A percentile compares a stretch with the other conserved stretches of the same genome.
Conservation (phyloP, 92 coral and sea anemone species). For the Actinostola sp. region DNA sequence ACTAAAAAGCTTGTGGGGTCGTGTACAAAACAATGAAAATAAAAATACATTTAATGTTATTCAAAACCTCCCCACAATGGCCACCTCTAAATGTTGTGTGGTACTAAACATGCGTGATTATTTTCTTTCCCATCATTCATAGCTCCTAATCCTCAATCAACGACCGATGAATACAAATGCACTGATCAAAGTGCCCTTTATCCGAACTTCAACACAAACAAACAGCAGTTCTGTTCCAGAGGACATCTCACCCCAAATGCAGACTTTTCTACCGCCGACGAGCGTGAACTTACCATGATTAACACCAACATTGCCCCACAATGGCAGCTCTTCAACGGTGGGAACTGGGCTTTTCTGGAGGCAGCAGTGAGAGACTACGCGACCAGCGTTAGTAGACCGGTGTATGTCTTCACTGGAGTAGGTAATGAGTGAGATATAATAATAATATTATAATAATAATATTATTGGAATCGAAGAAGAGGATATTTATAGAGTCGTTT, state of each 20-base stretch:
- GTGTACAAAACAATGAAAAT: too few relatives aligned
- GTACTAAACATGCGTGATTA: neutral
- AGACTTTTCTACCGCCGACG: neutral
- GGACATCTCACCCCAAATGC: conserved; percentile 36
- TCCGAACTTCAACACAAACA: neutral
- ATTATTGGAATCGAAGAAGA: too few relatives aligned
- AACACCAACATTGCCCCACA: conserved; percentile 37
- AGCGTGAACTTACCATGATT: conserved; percentile 30
- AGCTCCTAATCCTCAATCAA: conserved; percentile 25
- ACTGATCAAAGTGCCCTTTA: neutral
- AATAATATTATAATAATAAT: too few relatives aligned
- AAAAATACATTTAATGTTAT: too few relatives aligned
- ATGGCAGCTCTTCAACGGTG: conserved; percentile 20
- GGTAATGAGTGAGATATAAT: too few relatives aligned
- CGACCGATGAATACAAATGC: conserved; percentile 3
- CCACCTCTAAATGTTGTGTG: neutral
- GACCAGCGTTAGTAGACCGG: too few relatives aligned
- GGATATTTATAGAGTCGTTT: too few relatives aligned
- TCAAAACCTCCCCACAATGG: too few relatives aligned
- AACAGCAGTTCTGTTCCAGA: conserved; percentile 14
- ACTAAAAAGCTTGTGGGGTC: too few relatives aligned
- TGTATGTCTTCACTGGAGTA: neutral
- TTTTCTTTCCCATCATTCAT: neutral
- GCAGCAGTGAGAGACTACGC: conserved; percentile 2
- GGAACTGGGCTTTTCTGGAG: conserved; percentile 10